These are phyloP conservation scores for Isichthys henryi DNA, from an alignment of 2,113 vertebrate genomes.

Conservation along the genomic window DNA sequence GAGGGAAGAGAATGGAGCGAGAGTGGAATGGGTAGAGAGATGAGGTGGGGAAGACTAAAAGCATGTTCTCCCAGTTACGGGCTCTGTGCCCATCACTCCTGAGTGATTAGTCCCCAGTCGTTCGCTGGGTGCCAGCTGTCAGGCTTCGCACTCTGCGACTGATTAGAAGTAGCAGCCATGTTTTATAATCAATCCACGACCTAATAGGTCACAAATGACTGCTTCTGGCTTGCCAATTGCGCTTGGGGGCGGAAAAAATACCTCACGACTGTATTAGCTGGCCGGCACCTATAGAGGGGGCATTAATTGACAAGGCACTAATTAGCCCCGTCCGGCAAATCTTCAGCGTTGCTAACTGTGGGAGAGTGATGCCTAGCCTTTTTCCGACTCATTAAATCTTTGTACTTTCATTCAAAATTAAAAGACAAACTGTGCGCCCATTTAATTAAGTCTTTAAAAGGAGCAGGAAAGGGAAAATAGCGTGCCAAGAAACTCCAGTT, in stretches of 20 bases:
- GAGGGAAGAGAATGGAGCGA: slow-evolving; percentile 9
- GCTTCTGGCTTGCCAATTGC: slow-evolving; percentile 56
- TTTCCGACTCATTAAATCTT: slow-evolving; percentile 18
- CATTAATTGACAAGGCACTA: slow-evolving; percentile 30
- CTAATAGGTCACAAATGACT: slow-evolving; percentile 68
- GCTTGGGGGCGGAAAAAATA: slow-evolving; percentile 40
- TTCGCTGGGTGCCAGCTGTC: slow-evolving; percentile 53
- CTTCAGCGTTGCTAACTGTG: slow-evolving; percentile 7
- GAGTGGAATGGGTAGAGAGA: background rate
- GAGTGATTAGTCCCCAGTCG: slow-evolving; percentile 54
- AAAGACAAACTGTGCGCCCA: slow-evolving; percentile 15
- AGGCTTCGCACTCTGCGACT: slow-evolving; percentile 52
- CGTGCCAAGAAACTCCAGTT: slow-evolving; percentile 33
- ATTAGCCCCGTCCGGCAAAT: slow-evolving; percentile 27
- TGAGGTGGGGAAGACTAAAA: slow-evolving; percentile 31
- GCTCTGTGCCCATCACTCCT: slow-evolving; percentile 52
- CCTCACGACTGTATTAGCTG: slow-evolving; percentile 35
- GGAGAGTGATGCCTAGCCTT: slow-evolving; percentile 17
- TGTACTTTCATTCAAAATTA: slow-evolving; percentile 26
- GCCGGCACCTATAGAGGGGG: slow-evolving; percentile 6
- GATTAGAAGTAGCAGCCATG: slow-evolving; percentile 57
- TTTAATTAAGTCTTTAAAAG: slow-evolving; percentile 22
- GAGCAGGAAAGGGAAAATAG: background rate
- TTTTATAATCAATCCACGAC: slow-evolving; percentile 62
- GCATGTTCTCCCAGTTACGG: slow-evolving; percentile 44